Conservation (phyloP, 2,888 invertebrate genomes). For the Limenitis camilla region DNA sequence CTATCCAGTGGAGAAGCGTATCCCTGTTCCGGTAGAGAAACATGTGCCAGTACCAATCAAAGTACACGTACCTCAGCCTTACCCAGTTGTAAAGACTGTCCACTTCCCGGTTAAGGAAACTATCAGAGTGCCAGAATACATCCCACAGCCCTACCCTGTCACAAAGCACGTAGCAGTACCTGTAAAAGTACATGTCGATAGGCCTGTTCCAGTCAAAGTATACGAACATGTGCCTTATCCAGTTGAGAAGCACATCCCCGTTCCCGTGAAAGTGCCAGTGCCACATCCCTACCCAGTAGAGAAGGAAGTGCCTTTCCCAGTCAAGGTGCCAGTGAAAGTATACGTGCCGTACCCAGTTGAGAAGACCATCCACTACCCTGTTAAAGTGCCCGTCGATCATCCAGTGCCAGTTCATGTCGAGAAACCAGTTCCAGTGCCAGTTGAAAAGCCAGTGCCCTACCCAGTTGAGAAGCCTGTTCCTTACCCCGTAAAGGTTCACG, state of each 20-base stretch:
- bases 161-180: constrained; percentile 79
- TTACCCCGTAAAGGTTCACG: constrained; percentile 80
- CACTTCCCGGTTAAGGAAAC: constrained; percentile 79
- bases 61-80: constrained; percentile 81
- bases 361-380: constrained; percentile 81
- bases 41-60: constrained; percentile 79
- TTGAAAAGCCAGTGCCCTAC: constrained; percentile 84
- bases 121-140: constrained; percentile 79
- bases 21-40: constrained; percentile 80
- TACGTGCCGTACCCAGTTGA: constrained; percentile 84
- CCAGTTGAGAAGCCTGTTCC: constrained; percentile 82
- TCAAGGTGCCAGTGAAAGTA: constrained; percentile 81
- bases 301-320: constrained; percentile 78
- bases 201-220: constrained; percentile 78
- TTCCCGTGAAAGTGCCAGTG: constrained; percentile 81
- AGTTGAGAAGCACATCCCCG: constrained; percentile 79
- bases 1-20: constrained; percentile 81
- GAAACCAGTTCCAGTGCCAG: constrained; percentile 80
- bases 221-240: constrained; percentile 79
- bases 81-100: constrained; percentile 80
- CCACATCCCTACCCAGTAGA: constrained; percentile 84
- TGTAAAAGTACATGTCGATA: constrained; percentile 78
- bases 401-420: constrained; percentile 81
- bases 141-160: constrained; percentile 80
- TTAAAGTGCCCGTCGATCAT: constrained; percentile 79